These are phyloP conservation scores for Alentia gelatinosa DNA, from an alignment of 2,888 invertebrate genomes.

Conservation along the genomic window DNA sequence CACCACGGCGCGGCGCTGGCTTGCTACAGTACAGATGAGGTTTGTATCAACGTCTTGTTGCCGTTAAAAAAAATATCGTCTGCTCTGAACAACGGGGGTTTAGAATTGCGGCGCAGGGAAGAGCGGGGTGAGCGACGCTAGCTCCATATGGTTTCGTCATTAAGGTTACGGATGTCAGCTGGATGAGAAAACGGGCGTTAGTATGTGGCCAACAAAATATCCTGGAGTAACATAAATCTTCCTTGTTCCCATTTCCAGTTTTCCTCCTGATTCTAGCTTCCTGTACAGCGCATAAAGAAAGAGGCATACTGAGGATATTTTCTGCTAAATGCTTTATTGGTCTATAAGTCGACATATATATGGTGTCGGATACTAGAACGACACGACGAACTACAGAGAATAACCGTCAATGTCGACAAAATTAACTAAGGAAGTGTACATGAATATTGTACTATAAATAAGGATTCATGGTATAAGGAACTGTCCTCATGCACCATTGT, in stretches of 20 bases:
- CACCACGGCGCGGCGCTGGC: background rate
- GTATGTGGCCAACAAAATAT: background rate
- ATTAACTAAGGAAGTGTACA: too few species aligned
- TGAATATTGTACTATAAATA: too few species aligned
- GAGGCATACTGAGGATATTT: too few species aligned
- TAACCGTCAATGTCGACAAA: too few species aligned
- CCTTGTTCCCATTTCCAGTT: background rate
- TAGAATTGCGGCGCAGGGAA: background rate
- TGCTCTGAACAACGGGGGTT: background rate
- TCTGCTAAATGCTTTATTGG: too few species aligned
- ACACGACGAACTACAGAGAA: too few species aligned
- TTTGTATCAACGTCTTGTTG: background rate
- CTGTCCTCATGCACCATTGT: too few species aligned
- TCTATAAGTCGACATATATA: too few species aligned
- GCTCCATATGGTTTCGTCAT: background rate
- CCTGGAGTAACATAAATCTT: background rate
- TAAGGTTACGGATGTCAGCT: conserved; percentile 3
- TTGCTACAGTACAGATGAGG: background rate
- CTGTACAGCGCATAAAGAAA: too few species aligned
- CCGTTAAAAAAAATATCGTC: background rate
- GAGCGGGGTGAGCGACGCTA: background rate
- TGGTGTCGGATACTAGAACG: too few species aligned
- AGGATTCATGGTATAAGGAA: too few species aligned
- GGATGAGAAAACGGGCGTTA: background rate
- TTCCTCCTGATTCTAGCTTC: background rate